Percentiles rank a stretch among this genome's conserved stretches.
Conservation (phyloP, 2,888 invertebrate genomes). For the Opisthograptis luteolata region DNA sequence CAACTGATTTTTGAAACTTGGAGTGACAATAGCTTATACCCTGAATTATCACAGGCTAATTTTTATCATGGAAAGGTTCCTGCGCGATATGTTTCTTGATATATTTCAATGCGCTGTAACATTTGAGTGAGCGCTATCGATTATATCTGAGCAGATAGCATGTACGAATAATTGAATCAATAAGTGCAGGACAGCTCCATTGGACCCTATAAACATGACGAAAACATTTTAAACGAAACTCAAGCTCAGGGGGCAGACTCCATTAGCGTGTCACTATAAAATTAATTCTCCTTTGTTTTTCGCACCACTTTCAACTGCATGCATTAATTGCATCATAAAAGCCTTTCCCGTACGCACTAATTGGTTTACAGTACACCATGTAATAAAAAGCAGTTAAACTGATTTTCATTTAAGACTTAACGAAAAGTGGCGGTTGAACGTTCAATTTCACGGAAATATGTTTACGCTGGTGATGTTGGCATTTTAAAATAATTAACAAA, state of each 20-base stretch:
- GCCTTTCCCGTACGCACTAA: constrained; percentile 60
- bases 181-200: constrained; percentile 14
- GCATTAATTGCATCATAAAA: constrained; percentile 69
- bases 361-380: constrained; percentile 56
- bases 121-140: too few relatives aligned
- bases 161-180: neutral
- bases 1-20: too few relatives aligned
- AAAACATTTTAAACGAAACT: constrained; percentile 45
- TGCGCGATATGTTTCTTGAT: too few relatives aligned
- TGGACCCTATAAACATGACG: constrained; percentile 37
- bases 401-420: constrained; percentile 48
- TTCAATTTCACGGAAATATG: constrained; percentile 2
- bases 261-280: constrained; percentile 70
- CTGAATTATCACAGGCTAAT: too few relatives aligned
- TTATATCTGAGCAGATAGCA: too few relatives aligned
- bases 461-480: too few relatives aligned
- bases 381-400: constrained; percentile 52
- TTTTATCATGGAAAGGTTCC: too few relatives aligned
- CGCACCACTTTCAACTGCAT: constrained; percentile 58
- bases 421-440: constrained; percentile 26
- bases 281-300: constrained; percentile 71
- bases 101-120: too few relatives aligned
- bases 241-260: constrained; percentile 63
- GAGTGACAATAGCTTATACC: too few relatives aligned
- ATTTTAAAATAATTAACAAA: too few relatives aligned